Base-by-base conservation (phyloP, 2,888 invertebrate genomes). In the Anoncus sp. region DNA sequence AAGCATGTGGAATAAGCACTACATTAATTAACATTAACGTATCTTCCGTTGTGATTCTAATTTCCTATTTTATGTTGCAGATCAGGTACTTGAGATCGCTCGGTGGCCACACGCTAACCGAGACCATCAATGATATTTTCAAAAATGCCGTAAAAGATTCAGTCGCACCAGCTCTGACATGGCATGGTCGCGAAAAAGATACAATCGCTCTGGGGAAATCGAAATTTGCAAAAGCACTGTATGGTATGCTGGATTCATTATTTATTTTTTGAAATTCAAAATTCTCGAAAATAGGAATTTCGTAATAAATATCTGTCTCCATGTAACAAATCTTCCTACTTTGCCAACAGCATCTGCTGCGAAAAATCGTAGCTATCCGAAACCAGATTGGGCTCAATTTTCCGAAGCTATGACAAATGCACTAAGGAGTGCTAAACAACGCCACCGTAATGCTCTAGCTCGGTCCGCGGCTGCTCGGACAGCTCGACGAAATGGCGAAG, bases 91-190 rank as follows among this genome's bases (percentile, higher is more conserved):
- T 59, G 6, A n/a, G 59, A 9, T 59, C 59, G 22, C 59, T 59
- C 14, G 59, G 55, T 31, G 35, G 55, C 6, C 55, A 55, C 55
- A 55, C 18, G 4, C 9, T 35, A 7, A 9, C n/a, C 9, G 55
- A 55, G 18, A 35, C 55, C 18, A 12, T 20, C 6, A 59, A 59
- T 6, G 38, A 59, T 12, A n/a, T 59, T 14, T 18, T 59, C 7
- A 59, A 59, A 22, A 59, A 59, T 9, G 59, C 24, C 22, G 24
- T 59, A 20, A 35, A 14, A 22, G 59, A 59, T 40, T 38, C 40
- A 12, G 24, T 40, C 14, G 4, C 40, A 40, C 40, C 40, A 1
- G 59, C 18, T 40, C 14, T 43, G 9, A 59, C 59, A 1, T 59
- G 59, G 59, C 40, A 59, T n/a, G 59, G 40, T 40, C 40, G 59